phyloP scores from a whole-genome alignment of 2,888 invertebrate genomes.

The Cheilosia scutellata region DNA sequence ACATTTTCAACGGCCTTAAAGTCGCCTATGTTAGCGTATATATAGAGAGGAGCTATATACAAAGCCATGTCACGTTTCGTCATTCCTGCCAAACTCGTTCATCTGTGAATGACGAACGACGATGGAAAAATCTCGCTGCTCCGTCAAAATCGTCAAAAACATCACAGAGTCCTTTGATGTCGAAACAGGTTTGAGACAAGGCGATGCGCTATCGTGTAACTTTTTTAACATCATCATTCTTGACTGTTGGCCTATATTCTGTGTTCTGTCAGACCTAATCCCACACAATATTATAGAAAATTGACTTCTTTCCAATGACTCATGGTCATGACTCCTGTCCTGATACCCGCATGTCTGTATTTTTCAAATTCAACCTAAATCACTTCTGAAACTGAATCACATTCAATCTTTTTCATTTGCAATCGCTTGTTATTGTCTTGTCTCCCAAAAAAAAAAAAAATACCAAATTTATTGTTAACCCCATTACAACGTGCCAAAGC shows the following conservation, averaged over 20 bases:
- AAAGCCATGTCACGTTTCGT: too few species aligned
- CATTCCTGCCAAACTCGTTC: too few species aligned
- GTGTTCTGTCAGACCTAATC: background rate
- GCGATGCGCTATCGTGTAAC: too few species aligned
- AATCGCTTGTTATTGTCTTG: background rate
- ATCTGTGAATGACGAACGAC: too few species aligned
- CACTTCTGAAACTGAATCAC: slow-evolving; percentile 54
- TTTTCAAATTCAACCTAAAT: slow-evolving; percentile 37
- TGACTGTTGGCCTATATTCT: slow-evolving; percentile 7
- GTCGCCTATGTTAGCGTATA: too few species aligned
- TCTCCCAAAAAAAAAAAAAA: background rate
- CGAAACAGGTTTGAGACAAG: too few species aligned
- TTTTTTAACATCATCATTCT: background rate
- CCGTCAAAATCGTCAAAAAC: too few species aligned
- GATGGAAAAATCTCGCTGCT: too few species aligned
- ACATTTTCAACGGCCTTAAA: too few species aligned
- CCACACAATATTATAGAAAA: background rate
- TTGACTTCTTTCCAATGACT: slow-evolving; percentile 27
- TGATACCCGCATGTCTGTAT: background rate
- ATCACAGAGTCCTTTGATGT: too few species aligned
- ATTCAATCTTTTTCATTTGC: slow-evolving; percentile 17
- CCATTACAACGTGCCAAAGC: slow-evolving; percentile 51
- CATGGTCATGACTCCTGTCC: slow-evolving; percentile 39
- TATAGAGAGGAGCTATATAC: too few species aligned
- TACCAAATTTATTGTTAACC: slow-evolving; percentile 38